These are phyloP conservation scores for Unio delphinus DNA, from an alignment of 2,888 invertebrate genomes.

Conservation along the genomic window DNA sequence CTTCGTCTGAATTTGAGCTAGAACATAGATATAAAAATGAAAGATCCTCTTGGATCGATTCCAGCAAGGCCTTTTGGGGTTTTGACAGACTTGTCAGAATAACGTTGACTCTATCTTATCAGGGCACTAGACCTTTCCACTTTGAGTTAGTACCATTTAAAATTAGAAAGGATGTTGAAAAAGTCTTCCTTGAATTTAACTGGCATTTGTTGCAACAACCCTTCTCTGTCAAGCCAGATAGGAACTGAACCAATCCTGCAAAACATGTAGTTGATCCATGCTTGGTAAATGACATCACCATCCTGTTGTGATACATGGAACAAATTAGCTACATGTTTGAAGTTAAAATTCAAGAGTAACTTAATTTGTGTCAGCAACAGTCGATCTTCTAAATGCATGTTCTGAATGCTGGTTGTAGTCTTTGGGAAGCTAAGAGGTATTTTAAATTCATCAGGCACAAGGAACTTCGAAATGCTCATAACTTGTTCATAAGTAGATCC, in stretches of 20 bases:
- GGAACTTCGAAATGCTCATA: constrained; percentile 17
- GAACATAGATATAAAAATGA: constrained; percentile 21
- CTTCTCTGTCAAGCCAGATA: constrained; percentile 24
- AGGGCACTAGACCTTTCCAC: constrained; percentile 20
- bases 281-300: constrained; percentile 17
- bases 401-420: constrained; percentile 6
- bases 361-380: constrained; percentile 20
- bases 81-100: constrained; percentile 33
- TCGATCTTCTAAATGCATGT: constrained; percentile 15
- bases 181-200: not conserved
- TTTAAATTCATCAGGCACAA: constrained; percentile 9
- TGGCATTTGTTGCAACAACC: constrained; percentile 24
- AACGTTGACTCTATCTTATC: constrained; percentile 15
- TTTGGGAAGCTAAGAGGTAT: constrained; percentile 3
- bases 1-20: constrained; percentile 27
- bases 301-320: constrained; percentile 20
- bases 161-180: constrained; percentile 22
- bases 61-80: constrained; percentile 27
- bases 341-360: constrained; percentile 16
- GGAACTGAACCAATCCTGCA: constrained; percentile 21
- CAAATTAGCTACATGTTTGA: constrained; percentile 18
- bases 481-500: constrained; percentile 13
- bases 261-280: constrained; percentile 30
- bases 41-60: constrained; percentile 29
- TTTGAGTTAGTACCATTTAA: constrained; percentile 31